Base-by-base conservation (phyloP, 2,888 invertebrate genomes). In the Colletes collaris region DNA sequence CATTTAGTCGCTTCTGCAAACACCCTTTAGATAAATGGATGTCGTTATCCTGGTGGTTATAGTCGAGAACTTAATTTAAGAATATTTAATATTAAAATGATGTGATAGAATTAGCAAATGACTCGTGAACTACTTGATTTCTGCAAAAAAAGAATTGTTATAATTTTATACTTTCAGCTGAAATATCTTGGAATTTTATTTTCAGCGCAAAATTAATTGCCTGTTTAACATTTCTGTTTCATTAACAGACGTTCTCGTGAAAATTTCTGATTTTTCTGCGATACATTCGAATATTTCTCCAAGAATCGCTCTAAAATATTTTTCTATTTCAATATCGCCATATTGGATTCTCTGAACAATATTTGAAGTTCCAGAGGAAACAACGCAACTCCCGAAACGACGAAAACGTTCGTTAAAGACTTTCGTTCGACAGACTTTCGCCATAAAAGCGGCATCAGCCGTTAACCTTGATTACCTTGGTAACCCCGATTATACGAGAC, bases 251-350 rank as follows among this genome's bases (percentile, higher is more conserved):
- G 8, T 8, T 44, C 13, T 37, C 1, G 13, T 13, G n/a, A 74
- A 27, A 27, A 66, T 60, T 76, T 65, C 53, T 59, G 27, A 46
- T 52, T 56, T 11, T 56, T 16, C 44, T 35, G 46, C 46, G 52
- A 35, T 37, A 13, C 46, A 53, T 76, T 78, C 56, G 62, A 79
- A 79, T 79, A 79, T 37, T 72, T 75, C 44, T 11, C 4, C 40
- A 8, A n/a, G 46, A 44, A 56, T 37, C 52, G 0, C 2, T 27
- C 27, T 27, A 27, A 27, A 27, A 27, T 27, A 27, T 27, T 27
- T 27, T 27, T 27, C 27, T 27, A 27, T 27, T 27, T 27, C 27
- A 27, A 27, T 27, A 27, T 27, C 27, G 27, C 0, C 27, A 27
- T 27, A 27, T 27, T 2, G 27, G 27, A 27, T 27, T 27, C 27